Evolutionary conservation across 2,888 invertebrate genomes (phyloP).

Genomic region (Conops quadrifasciatus): DNA sequence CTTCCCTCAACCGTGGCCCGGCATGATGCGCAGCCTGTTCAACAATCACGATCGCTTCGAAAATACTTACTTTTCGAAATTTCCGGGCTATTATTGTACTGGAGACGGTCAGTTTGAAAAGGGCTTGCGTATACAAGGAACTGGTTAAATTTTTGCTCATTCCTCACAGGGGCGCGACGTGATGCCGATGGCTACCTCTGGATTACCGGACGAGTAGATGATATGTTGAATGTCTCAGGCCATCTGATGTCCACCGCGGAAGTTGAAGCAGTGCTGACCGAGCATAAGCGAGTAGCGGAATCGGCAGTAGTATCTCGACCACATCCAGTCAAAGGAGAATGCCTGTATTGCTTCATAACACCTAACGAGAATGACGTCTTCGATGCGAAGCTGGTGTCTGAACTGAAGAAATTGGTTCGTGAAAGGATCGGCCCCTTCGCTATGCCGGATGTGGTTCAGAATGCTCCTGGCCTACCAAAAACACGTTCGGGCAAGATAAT

Average conservation of each 20-base stretch:
- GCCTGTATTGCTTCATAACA: slow-evolving; percentile 96
- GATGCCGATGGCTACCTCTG: slow-evolving; percentile 95
- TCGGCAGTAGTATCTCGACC: slow-evolving; percentile 96
- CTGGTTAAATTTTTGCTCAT: too few relatives aligned
- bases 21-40: slow-evolving; percentile 94
- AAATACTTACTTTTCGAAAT: slow-evolving; percentile 93
- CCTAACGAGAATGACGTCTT: slow-evolving; percentile 80
- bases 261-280: slow-evolving; percentile 83
- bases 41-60: slow-evolving; percentile 91
- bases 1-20: slow-evolving; percentile 96
- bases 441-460: slow-evolving; percentile 91
- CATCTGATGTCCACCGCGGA: slow-evolving; percentile 98
- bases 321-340: slow-evolving; percentile 95
- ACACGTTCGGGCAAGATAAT: slow-evolving; percentile 98
- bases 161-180: slow-evolving; percentile 79
- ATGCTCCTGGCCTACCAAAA: slow-evolving; percentile 94
- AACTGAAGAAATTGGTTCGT: slow-evolving; percentile 82
- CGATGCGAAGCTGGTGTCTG: slow-evolving; percentile 74
- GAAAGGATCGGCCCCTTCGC: slow-evolving; percentile 96
- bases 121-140: background rate
- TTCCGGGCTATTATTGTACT: slow-evolving; percentile 96
- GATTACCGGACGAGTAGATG: slow-evolving; percentile 97
- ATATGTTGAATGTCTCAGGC: slow-evolving; percentile 98
- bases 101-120: slow-evolving; percentile 84
- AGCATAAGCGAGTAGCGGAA: slow-evolving; percentile 84